These are phyloP conservation scores for Drepanosiphum platanoidis DNA, from an alignment of 2,888 invertebrate genomes.

Conservation along the genomic window DNA sequence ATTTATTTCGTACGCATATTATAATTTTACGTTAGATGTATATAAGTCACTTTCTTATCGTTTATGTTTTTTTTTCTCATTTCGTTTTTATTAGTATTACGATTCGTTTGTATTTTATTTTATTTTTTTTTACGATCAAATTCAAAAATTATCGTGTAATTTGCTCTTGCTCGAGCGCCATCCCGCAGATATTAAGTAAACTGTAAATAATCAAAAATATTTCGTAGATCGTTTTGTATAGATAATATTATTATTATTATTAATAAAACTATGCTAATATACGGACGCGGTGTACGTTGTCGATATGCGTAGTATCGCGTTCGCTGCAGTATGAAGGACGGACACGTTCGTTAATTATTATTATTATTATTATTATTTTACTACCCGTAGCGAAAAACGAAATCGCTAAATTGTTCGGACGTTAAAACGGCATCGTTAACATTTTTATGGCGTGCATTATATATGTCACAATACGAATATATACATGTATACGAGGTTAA, in stretches of 20 bases:
- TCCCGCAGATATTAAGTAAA: no score
- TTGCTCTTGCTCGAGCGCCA: background rate
- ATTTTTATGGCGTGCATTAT: no score
- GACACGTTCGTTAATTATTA: background rate
- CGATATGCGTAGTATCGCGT: background rate
- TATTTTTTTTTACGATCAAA: background rate
- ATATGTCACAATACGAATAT: no score
- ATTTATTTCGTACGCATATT: background rate
- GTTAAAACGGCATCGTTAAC: no score
- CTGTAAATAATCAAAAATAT: constrained; percentile 61
- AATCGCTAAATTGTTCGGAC: no score
- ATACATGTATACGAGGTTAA: no score
- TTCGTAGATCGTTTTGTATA: constrained; percentile 12
- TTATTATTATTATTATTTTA: no score
- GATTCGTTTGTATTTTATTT: background rate
- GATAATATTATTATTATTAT: background rate
- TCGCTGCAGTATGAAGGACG: background rate
- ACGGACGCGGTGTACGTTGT: background rate
- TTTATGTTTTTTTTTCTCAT: background rate
- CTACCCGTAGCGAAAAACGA: no score
- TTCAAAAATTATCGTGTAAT: background rate
- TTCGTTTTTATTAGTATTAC: background rate
- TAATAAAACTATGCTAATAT: background rate
- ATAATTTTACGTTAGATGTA: background rate
- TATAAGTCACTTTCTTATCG: background rate